A percentile compares a stretch with the other conserved stretches of the same genome.
Conservation (phyloP, 2,113 vertebrate genomes). For the Ascaphus truei region DNA sequence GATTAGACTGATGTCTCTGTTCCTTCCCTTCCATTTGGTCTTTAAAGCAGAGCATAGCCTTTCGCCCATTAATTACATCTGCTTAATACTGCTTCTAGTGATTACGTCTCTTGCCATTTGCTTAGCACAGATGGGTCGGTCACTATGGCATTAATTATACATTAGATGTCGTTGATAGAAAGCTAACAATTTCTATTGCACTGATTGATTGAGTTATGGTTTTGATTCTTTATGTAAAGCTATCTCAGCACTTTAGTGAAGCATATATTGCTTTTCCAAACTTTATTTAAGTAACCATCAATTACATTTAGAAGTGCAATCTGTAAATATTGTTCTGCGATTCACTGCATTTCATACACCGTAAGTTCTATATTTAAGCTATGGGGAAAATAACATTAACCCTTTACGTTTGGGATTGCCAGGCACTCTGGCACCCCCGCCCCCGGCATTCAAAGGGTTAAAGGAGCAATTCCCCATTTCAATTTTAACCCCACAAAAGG, state of each 20-base stretch:
- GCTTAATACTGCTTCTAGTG: neutral
- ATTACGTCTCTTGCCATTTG: neutral
- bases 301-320: neutral
- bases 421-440: too few species aligned
- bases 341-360: too few species aligned
- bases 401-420: too few species aligned
- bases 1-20: conserved; percentile 7
- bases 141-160: neutral
- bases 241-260: neutral
- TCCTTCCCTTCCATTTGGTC: neutral
- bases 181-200: neutral
- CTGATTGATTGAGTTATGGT: neutral
- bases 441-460: too few species aligned
- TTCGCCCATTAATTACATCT: conserved; percentile 6
- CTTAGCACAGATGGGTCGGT: neutral
- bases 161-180: neutral
- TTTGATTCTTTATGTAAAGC: neutral
- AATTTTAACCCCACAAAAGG: too few species aligned
- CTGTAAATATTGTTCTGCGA: neutral
- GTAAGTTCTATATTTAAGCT: too few species aligned
- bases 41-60: neutral
- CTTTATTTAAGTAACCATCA: neutral
- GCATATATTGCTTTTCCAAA: neutral
- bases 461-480: too few species aligned
- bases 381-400: too few species aligned